phyloP scores from a whole-genome alignment of 2,797 vertebrate genomes.

The Hipposideros larvatus region DNA sequence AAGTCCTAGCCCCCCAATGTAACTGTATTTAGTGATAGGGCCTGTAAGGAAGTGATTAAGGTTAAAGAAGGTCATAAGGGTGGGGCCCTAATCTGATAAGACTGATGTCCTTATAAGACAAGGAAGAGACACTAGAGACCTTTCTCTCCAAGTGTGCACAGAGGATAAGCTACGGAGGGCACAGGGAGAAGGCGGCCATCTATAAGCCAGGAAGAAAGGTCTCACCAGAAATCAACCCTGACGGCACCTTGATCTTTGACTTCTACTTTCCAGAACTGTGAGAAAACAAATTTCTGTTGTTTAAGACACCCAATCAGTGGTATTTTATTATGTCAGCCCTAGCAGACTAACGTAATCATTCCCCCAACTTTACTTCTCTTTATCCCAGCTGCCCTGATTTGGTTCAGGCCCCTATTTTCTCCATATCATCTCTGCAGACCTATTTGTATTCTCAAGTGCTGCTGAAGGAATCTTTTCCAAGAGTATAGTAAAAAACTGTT shows the following conservation, averaged over 20 bases:
- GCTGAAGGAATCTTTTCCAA: conserved; percentile 27
- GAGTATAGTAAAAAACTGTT: not conserved
- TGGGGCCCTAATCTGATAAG: not conserved
- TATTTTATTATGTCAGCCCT: not conserved
- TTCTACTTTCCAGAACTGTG: not conserved
- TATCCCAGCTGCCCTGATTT: not conserved
- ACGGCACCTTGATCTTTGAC: not conserved
- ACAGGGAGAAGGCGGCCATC: not conserved
- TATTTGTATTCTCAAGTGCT: conserved; percentile 51
- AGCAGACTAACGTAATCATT: not conserved
- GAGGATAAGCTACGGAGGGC: not conserved
- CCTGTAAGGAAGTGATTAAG: not conserved
- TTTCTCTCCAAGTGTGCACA: not conserved
- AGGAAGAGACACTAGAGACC: not conserved
- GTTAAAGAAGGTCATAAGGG: not conserved
- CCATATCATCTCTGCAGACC: not conserved
- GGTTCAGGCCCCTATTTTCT: not conserved
- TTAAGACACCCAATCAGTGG: not conserved
- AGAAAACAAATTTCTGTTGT: conserved; percentile 40
- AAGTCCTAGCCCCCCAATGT: not conserved
- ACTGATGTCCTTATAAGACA: not conserved
- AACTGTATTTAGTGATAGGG: conserved; percentile 29
- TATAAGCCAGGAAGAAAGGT: not conserved
- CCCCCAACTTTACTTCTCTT: not conserved
- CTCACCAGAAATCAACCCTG: not conserved